Evolutionary conservation across 2,113 vertebrate genomes (phyloP).

Genomic region (Ursus arctos): DNA sequence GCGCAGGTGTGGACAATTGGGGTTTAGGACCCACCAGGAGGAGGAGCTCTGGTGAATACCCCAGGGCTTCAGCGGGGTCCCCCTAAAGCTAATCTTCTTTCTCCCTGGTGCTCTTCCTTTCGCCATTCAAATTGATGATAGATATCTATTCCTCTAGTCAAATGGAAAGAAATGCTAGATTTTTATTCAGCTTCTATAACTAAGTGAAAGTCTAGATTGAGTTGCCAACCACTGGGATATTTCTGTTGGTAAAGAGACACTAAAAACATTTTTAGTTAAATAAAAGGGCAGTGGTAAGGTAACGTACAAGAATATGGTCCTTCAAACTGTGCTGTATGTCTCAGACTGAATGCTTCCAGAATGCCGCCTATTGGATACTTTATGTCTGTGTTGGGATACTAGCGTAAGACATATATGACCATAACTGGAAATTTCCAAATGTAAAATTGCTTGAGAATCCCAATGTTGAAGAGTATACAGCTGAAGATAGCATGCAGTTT

Average conservation of each 20-base stretch:
- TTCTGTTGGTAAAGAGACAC: constrained; percentile 1
- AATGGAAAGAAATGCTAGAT: constrained; percentile 34
- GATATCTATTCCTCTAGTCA: not conserved
- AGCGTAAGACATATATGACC: not conserved
- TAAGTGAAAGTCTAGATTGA: not conserved
- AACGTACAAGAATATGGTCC: not conserved
- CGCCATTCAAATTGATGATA: not conserved
- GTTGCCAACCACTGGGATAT: constrained; percentile 19
- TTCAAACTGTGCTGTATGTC: not conserved
- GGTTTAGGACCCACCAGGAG: not conserved
- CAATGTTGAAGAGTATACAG: not conserved
- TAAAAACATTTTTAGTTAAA: not conserved
- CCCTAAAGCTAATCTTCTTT: not conserved
- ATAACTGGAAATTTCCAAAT: constrained; percentile 49
- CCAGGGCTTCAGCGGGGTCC: not conserved
- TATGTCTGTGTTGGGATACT: constrained; percentile 20
- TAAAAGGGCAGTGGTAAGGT: not conserved
- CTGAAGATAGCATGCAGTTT: constrained; percentile 2
- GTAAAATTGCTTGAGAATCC: constrained; percentile 24
- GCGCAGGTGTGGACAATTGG: not conserved
- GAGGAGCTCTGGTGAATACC: not conserved
- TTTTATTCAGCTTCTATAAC: not conserved
- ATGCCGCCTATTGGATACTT: not conserved
- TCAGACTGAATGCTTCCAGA: constrained; percentile 27
- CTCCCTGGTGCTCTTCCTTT: not conserved